These are phyloP conservation scores for Dastarcus helophoroides DNA, from an alignment of 2,888 invertebrate species.

Conservation along the genomic window DNA sequence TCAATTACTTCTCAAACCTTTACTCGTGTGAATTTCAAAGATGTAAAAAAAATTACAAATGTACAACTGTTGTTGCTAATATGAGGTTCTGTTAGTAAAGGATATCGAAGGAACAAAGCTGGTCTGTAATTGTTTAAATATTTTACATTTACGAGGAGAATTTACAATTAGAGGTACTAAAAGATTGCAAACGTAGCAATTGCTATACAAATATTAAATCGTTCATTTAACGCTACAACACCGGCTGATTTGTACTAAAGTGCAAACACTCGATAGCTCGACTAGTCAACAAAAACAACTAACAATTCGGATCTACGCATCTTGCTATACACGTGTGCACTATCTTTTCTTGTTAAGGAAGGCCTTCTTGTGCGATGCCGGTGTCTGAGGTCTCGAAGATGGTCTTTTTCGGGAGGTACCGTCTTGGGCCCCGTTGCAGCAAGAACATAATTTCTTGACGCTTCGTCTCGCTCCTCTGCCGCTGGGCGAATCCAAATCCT, in stretches of 20 bases:
- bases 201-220: constrained; percentile 25
- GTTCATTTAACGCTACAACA: constrained; percentile 20
- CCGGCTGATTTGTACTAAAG: constrained; percentile 34
- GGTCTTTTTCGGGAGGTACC: constrained; percentile 26
- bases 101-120: constrained; percentile 14
- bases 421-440: constrained; percentile 32
- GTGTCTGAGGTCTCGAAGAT: constrained; percentile 28
- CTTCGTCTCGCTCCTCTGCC: constrained; percentile 31
- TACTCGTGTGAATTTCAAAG: no score
- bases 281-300: constrained; percentile 19
- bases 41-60: no score
- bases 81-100: no score
- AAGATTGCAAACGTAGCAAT: constrained; percentile 35
- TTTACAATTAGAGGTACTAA: constrained; percentile 34
- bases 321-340: constrained; percentile 27
- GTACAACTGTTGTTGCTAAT: no score
- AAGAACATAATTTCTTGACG: constrained; percentile 32
- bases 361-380: constrained; percentile 33
- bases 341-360: constrained; percentile 36
- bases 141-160: constrained; percentile 33
- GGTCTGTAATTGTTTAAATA: constrained; percentile 17
- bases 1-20: no score
- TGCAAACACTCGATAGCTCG: constrained; percentile 28
- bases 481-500: constrained; percentile 26
- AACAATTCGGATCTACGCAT: constrained; percentile 16